These are phyloP conservation scores for Drosophila borborema DNA, from an alignment of 2,888 invertebrate species.

Conservation along the genomic window DNA sequence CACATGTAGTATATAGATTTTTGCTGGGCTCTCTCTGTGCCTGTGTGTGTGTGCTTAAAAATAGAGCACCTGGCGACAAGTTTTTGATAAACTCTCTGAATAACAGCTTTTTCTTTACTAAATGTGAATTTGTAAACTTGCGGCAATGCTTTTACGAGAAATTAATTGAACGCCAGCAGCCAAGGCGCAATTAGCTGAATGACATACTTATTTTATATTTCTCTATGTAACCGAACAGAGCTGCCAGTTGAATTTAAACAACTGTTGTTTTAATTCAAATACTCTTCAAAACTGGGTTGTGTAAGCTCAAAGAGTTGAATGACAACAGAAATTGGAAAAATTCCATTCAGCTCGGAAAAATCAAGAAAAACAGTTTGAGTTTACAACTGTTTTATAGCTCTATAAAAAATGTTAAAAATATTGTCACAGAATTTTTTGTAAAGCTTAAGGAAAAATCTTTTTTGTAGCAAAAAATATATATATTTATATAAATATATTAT, in stretches of 20 bases:
- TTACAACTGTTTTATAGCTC: background rate
- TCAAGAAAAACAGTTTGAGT: background rate
- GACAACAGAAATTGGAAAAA: background rate
- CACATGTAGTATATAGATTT: slow-evolving; percentile 26
- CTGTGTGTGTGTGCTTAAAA: slow-evolving; percentile 43
- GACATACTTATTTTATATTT: slow-evolving; percentile 42
- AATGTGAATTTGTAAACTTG: slow-evolving; percentile 63
- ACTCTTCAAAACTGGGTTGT: slow-evolving; percentile 3
- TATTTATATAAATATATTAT: background rate
- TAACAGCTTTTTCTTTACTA: slow-evolving; percentile 23
- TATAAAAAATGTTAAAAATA: background rate
- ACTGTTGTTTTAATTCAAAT: slow-evolving; percentile 35
- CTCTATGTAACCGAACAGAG: background rate
- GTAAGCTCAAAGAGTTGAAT: background rate
- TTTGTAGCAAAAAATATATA: background rate
- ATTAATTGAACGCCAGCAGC: slow-evolving; percentile 50
- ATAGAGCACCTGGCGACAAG: slow-evolving; percentile 58
- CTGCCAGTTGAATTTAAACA: slow-evolving; percentile 49
- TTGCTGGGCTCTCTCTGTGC: slow-evolving; percentile 1
- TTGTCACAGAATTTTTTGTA: background rate
- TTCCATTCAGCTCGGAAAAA: background rate
- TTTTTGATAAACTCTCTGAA: slow-evolving; percentile 31
- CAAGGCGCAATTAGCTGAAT: slow-evolving; percentile 40
- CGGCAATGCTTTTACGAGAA: slow-evolving; percentile 53
- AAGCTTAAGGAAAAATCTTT: background rate